Conservation (phyloP, 2,888 invertebrate species). For the Notodromas monacha region DNA sequence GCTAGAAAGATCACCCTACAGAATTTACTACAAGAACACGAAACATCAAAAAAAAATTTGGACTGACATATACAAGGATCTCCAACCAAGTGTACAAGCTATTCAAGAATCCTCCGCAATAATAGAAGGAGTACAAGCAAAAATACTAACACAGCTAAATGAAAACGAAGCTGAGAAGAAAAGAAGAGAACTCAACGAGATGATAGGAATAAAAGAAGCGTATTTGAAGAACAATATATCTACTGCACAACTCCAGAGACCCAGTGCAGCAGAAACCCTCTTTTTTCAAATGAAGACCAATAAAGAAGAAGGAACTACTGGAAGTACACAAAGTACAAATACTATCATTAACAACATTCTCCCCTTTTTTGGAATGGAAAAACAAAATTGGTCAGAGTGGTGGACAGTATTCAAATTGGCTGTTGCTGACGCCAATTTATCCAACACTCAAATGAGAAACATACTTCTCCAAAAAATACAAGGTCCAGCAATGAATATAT, state of each 20-base stretch:
- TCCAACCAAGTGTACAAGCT: constrained; percentile 4
- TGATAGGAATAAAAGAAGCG: constrained; percentile 4
- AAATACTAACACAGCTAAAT: constrained; percentile 2
- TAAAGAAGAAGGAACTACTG: constrained; percentile 1
- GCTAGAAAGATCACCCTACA: constrained; percentile 4
- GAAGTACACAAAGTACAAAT: constrained; percentile 1
- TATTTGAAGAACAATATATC: constrained; percentile 4
- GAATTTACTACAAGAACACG: constrained; percentile 2
- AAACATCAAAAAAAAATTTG: constrained; percentile 1
- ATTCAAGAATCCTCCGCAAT: constrained; percentile 4
- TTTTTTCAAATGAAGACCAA: constrained; percentile 4
- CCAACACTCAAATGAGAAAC: too few relatives aligned
- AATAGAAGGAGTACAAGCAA: constrained; percentile 2
- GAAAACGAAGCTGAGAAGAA: constrained; percentile 4
- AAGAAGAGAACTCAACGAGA: constrained; percentile 4
- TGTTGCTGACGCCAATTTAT: too few relatives aligned
- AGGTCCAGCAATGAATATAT: too few relatives aligned
- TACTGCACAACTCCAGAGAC: constrained; percentile 4
- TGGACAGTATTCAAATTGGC: too few relatives aligned
- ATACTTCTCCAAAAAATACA: too few relatives aligned
- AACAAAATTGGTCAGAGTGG: constrained; percentile 4
- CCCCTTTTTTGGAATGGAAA: constrained; percentile 4
- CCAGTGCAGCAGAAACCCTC: constrained; percentile 2
- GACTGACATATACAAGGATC: constrained; percentile 4
- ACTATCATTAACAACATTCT: constrained; percentile 4